Evolutionary conservation across 1,140 invertebrate species (phyloP), one percentile per base, ranked within the genome.

Genomic region (Drosophila fuyamai): DNA sequence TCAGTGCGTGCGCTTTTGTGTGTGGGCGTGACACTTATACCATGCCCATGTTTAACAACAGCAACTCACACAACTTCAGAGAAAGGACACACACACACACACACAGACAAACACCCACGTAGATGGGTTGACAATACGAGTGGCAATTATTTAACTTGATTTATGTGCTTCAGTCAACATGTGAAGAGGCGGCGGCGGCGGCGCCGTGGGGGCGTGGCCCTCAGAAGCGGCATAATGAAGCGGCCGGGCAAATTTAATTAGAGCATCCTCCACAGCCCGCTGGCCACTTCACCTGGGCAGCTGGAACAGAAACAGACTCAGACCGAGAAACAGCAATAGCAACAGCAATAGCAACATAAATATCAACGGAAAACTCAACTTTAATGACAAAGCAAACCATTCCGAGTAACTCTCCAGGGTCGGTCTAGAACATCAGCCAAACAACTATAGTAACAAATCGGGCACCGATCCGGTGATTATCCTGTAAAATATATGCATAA

Each of bases 71-170:
- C 66, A 40, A 18, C 10, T 41, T 9, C 36, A 32, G 32, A 7
- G 58, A 41, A 41, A 61, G 38, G 58, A 38, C 46, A 72, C 38
- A 38, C 51, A 16, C 35, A 23, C 40, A 36, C 36, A 35, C 13
- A 44, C 29, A 50, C 29, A 44, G 56, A 38, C 29, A 6, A 27
- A 58, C 46, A 53, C 27, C 16, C 40, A 38, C 29, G 47, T 14
- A 48, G 27, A 36, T 43, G 59, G 71, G 67, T 75, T 85, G 82
- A 85, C 82, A 86, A 88, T 82, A 73, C 70, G 66, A 79, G 82
- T 70, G 83, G 70, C 75, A 86, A 88, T 86, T 86, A 88, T 86
- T 86, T 86, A 86, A 86, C 83, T 86, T 86, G 79, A 86, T 86
- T 86, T 86, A 86, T 86, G 86, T 88, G 76, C 71, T 65, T 76